These are phyloP conservation scores for Drosophila longiperda DNA, from an alignment of 2,888 invertebrate species.

Conservation along the genomic window DNA sequence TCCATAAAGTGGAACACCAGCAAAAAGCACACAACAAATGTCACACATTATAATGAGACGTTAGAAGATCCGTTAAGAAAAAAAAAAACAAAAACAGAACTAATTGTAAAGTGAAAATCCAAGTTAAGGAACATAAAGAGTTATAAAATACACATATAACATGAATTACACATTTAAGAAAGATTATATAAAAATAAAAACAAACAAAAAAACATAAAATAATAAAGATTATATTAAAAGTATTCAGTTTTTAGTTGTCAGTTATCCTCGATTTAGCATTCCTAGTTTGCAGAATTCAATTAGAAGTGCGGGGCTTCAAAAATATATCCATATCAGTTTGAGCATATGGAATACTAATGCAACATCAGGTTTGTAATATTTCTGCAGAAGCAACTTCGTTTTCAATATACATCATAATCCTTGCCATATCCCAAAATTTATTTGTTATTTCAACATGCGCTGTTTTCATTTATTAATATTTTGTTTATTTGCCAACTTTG, in stretches of 20 bases:
- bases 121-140: conserved; percentile 65
- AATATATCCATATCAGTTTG: background rate
- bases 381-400: background rate
- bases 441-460: background rate
- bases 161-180: conserved; percentile 79
- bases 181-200: conserved; percentile 73
- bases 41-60: conserved; percentile 49
- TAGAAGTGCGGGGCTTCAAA: background rate
- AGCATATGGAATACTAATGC: background rate
- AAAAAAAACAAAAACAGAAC: conserved; percentile 35
- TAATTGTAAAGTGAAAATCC: conserved; percentile 54
- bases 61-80: conserved; percentile 42
- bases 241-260: background rate
- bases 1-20: conserved; percentile 32
- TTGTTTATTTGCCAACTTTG: conserved; percentile 90
- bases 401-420: background rate
- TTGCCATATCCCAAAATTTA: background rate
- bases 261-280: background rate
- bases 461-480: conserved; percentile 17
- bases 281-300: background rate
- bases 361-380: background rate
- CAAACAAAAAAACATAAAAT: conserved; percentile 37
- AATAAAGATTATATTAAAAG: conserved; percentile 79
- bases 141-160: conserved; percentile 63
- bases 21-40: conserved; percentile 23